phyloP scores from a whole-genome alignment of 2,113 vertebrate genomes.

The Octodon degus region DNA sequence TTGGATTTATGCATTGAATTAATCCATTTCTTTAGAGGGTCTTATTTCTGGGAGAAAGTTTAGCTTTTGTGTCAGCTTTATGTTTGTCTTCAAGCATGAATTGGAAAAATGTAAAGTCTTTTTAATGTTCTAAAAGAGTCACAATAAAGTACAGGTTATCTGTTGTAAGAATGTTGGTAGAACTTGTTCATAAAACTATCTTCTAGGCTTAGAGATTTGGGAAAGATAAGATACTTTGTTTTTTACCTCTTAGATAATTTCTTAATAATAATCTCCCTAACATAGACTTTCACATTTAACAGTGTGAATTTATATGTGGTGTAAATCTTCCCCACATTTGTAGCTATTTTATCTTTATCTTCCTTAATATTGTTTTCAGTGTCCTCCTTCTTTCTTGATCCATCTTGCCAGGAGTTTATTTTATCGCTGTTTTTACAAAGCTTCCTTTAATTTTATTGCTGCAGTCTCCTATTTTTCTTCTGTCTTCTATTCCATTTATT shows the following conservation, averaged over 20 bases:
- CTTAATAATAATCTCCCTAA: neutral
- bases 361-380: neutral
- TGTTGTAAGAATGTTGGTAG: neutral
- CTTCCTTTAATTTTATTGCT: constrained; percentile 40
- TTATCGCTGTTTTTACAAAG: constrained; percentile 42
- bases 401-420: neutral
- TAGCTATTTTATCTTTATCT: neutral
- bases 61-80: neutral
- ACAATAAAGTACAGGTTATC: neutral
- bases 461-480: neutral
- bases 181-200: neutral
- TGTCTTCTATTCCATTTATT: constrained; percentile 57
- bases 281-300: constrained; percentile 11
- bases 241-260: neutral
- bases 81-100: constrained; percentile 12
- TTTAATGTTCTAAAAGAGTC: neutral
- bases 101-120: neutral
- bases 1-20: neutral
- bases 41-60: constrained; percentile 19
- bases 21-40: constrained; percentile 15
- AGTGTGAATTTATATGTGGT: neutral
- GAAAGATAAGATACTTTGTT: neutral
- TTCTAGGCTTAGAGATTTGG: neutral
- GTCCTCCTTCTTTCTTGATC: neutral
- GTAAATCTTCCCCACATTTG: neutral